These are phyloP conservation scores for Tyria jacobaeae DNA, from an alignment of 2,888 invertebrate species.

Conservation along the genomic window DNA sequence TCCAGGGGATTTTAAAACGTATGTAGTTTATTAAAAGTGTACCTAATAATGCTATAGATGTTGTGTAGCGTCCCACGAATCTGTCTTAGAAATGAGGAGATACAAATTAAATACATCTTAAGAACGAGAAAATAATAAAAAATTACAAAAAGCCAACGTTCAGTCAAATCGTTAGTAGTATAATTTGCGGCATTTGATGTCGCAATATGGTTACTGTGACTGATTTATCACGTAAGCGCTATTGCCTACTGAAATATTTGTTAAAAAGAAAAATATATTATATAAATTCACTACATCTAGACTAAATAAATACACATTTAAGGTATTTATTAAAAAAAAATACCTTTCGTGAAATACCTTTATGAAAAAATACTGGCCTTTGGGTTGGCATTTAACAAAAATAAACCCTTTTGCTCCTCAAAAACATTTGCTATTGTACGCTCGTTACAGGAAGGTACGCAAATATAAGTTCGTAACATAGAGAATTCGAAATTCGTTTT, in stretches of 20 bases:
- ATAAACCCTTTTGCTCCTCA: conserved; percentile 13
- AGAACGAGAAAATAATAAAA: no score
- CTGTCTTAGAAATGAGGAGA: neutral
- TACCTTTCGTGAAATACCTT: conserved; percentile 8
- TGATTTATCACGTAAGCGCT: neutral
- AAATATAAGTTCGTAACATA: conserved; percentile 44
- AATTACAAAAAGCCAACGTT: neutral
- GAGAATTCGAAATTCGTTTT: conserved; percentile 25
- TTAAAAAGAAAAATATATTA: neutral
- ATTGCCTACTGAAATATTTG: neutral
- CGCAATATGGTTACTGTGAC: no score
- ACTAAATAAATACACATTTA: neutral
- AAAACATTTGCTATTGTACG: conserved; percentile 29
- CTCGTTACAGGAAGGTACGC: conserved; percentile 29
- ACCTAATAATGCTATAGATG: neutral
- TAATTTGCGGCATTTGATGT: no score
- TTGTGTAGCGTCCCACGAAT: neutral
- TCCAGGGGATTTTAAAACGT: conserved; percentile 12
- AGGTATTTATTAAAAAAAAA: conserved; percentile 7
- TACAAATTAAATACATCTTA: no score
- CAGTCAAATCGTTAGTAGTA: no score
- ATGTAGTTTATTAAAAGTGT: neutral
- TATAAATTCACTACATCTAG: neutral
- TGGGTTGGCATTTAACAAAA: conserved; percentile 17
- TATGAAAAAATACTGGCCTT: conserved; percentile 9